Evolutionary conservation across 2,113 vertebrate species (phyloP).

Genomic region (Thunnus maccoyii): DNA sequence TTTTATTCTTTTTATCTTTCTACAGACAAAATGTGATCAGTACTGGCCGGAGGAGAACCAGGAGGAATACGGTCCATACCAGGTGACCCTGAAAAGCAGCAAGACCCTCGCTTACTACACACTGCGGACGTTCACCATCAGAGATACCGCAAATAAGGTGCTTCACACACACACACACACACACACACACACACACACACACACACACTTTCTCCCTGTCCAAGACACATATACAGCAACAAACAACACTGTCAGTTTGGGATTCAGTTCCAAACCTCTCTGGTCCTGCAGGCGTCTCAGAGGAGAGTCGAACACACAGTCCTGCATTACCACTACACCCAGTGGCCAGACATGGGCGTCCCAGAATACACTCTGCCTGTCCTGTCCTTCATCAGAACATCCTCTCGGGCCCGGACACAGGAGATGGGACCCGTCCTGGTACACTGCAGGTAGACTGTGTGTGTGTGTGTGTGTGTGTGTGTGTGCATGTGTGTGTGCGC

Average conservation of each 20-base stretch:
- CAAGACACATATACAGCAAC: not conserved
- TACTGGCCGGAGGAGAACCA: constrained; percentile 95
- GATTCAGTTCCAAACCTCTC: not conserved
- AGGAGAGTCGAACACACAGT: constrained; percentile 91
- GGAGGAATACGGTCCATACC: constrained; percentile 95
- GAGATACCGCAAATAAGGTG: constrained; percentile 93
- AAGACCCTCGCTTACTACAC: constrained; percentile 94
- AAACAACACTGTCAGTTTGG: not conserved
- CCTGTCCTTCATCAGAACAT: constrained; percentile 93
- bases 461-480: not conserved
- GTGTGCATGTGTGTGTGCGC: not conserved
- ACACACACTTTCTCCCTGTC: not conserved
- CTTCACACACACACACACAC: not conserved
- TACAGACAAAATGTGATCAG: constrained; percentile 97
- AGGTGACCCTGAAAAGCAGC: constrained; percentile 92
- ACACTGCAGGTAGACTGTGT: constrained; percentile 91
- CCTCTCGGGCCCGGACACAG: constrained; percentile 86
- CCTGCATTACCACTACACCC: constrained; percentile 96
- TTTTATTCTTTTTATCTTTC: not conserved
- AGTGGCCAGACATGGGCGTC: constrained; percentile 99
- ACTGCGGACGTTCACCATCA: constrained; percentile 91
- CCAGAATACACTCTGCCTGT: constrained; percentile 95
- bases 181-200: not conserved
- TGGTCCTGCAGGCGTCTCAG: constrained; percentile 86
- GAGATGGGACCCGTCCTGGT: constrained; percentile 94